Evolutionary conservation across 2,797 vertebrate species (phyloP), one percentile per base, ranked within the genome.

Genomic region (Acanthopagrus latus): DNA sequence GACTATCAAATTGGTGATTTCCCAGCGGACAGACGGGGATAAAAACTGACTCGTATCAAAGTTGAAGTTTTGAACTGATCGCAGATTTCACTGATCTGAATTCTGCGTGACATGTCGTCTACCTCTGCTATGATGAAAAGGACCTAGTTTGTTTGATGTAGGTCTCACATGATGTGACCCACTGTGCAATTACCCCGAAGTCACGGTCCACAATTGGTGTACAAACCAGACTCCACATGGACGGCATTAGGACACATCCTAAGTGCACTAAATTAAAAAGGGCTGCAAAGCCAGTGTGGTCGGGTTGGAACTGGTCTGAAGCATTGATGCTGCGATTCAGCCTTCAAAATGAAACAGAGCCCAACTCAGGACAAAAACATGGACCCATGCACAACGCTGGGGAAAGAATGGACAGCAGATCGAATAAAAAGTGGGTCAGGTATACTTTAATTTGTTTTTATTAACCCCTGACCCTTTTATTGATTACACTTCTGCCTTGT

Each of bases 151-250:
- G 2, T 64, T 56, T 68, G 25, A 80, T 59, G 65, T 46, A 27
- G 52, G 57, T 78, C 67, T 59, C 21, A 69, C n/a, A n/a, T 58
- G 8, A 58, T 73, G n/a, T 52, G 52, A 71, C 64, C 4, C 20
- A 67, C 25, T 57, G 38, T 57, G 41, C 13, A 67, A 60, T 62
- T 47, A 58, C 43, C 17, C 48, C 29, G 38, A 54, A 33, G 21
- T 27, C 51, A 5, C 6, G 9, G 1, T 43, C 25, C 27, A 64
- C 57, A 20, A 54, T 27, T 57, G 20, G 6, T 54, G 6, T 54
- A 55, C 56, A 23, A 20, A 47, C 27, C 57, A 46, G 10, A 21
- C 23, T 55, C 47, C 43, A 51, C 20, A 59, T 50, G 10, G 44
- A 52, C 6, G 5, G 8, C n/a, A 56, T 56, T 38, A 57, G 4